Evolutionary conservation across 2,113 vertebrate genomes (phyloP), one percentile per base, ranked within the genome.

Genomic region (Pionites leucogaster): DNA sequence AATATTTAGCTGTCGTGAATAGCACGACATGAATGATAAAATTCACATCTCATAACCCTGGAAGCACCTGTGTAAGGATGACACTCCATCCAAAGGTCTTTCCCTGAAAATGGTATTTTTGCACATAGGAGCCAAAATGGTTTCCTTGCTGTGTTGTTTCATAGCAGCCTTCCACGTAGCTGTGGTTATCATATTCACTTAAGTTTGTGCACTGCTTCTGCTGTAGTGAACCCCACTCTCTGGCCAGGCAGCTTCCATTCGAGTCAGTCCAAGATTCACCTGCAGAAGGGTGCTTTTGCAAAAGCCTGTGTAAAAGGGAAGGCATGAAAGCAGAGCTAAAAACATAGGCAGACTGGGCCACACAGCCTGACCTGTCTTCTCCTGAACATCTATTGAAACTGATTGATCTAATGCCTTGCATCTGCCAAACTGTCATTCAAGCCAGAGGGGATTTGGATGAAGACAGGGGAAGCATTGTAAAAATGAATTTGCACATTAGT

Each of bases 371-470:
- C 95, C 97, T 60, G 65, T 97, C 94, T 96, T 55, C 85, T 96
- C 52, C 18, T n/a, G 82, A 95, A 90, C 96, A 64, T 94, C 97
- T 95, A 96, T 96, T 96, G 98, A 98, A 98, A 97, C 98, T 98
- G 98, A 99, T 98, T 98, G 98, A 98, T 99, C 98, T 98, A 95
- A 95, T 98, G 97, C 85, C 94, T 96, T 94, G 96, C 98, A 97
- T 98, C 98, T 98, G 96, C 98, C 98, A 97, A 96, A 93, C 98
- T 98, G 98, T 98, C 98, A 98, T 94, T 98, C 98, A 98, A 93
- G 97, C 98, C 97, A 97, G 86, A 92, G 97, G 97, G 97, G 95
- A 98, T 98, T 97, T 97, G 97, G 96, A 98, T 92, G 41, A 94
- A 97, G 96, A 96, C 95, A 95, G 97, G 95, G 86, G 88, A 52